A percentile compares a stretch with the other conserved stretches of the same genome.
Conservation (phyloP, 2,888 invertebrate genomes). For the Nomada lathburiana region DNA sequence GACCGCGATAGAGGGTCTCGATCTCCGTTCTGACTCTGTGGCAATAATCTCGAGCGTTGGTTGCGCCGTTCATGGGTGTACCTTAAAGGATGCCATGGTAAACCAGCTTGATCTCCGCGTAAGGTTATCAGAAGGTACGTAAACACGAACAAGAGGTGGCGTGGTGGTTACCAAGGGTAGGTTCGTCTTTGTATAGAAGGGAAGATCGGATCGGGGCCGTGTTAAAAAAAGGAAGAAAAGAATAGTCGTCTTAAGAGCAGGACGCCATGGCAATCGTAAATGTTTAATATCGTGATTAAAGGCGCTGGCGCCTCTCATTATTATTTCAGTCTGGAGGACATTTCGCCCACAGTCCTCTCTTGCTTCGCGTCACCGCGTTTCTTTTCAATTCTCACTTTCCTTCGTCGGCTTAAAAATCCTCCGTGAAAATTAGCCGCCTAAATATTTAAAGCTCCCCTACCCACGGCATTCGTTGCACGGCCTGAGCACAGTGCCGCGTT, state of each 20-base stretch:
- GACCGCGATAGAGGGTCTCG: not conserved
- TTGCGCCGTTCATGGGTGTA: conserved; percentile 28
- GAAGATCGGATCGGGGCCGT: conserved; percentile 71
- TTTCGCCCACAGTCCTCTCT: conserved; percentile 74
- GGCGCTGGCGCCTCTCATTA: conserved; percentile 83
- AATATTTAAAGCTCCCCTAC: conserved; percentile 79
- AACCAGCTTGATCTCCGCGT: conserved; percentile 55
- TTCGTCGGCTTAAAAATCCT: conserved; percentile 79
- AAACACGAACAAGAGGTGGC: conserved; percentile 66
- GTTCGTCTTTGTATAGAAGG: conserved; percentile 61
- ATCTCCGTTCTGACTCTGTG: not conserved
- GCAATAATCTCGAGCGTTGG: conserved; percentile 50
- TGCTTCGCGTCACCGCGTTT: conserved; percentile 70
- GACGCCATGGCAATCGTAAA: conserved; percentile 81
- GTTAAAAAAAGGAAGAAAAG: conserved; percentile 59
- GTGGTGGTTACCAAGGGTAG: conserved; percentile 15
- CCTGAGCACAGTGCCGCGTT: conserved; percentile 7
- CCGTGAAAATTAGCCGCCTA: conserved; percentile 82
- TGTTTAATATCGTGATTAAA: conserved; percentile 85
- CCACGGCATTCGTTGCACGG: conserved; percentile 4
- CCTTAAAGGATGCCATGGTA: conserved; percentile 21
- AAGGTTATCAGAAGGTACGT: conserved; percentile 68
- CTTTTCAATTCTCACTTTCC: conserved; percentile 81
- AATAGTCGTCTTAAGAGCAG: conserved; percentile 69
- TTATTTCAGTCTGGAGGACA: conserved; percentile 84